A percentile compares a stretch with the other conserved stretches of the same genome.
Conservation (phyloP, 64 coral and sea anemone genomes). For the Dendrophyllia cribrosa region DNA sequence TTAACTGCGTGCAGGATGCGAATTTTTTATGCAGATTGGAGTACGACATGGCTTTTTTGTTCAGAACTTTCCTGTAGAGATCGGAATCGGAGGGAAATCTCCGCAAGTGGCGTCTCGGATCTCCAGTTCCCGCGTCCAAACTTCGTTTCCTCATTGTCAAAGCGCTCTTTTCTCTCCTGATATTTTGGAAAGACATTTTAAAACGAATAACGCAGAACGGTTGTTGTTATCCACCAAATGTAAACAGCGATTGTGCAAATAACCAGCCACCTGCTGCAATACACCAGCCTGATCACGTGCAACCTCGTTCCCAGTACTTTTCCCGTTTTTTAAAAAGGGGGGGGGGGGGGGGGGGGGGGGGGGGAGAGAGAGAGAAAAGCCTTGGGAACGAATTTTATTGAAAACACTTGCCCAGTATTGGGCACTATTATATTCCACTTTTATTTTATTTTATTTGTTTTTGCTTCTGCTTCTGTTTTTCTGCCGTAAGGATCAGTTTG, state of each 20-base stretch:
- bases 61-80: constrained; percentile 21
- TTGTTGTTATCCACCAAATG: neutral
- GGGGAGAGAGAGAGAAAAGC: no score
- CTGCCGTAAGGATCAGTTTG: no score
- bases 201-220: neutral
- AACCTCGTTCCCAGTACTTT: neutral
- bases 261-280: neutral
- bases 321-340: no score
- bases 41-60: constrained; percentile 34
- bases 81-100: constrained; percentile 39
- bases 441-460: no score
- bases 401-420: no score
- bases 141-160: neutral
- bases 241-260: constrained; percentile 14
- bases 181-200: constrained; percentile 2
- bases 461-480: no score
- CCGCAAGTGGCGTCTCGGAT: neutral
- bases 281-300: constrained; percentile 11
- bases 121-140: neutral
- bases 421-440: no score
- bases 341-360: no score
- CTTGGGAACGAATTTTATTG: no score
- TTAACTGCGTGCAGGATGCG: constrained; percentile 41
- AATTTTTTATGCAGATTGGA: constrained; percentile 27
- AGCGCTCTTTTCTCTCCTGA: neutral